Evolutionary conservation across 1,140 invertebrate genomes (phyloP).

Genomic region (Pseudomyrmex sp.): DNA sequence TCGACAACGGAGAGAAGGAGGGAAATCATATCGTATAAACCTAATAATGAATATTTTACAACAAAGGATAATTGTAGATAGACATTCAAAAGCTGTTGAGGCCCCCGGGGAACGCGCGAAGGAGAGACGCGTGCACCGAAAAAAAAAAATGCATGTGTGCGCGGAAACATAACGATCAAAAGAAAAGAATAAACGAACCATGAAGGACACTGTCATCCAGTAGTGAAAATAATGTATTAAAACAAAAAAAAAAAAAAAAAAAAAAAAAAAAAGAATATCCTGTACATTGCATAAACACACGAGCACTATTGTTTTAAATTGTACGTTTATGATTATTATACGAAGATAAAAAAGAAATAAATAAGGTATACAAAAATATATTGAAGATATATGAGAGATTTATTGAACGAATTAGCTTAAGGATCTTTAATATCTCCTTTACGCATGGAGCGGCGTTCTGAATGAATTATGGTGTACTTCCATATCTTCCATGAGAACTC

Average conservation of each 20-base stretch:
- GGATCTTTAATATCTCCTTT: conserved; percentile 75
- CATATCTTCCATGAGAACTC: conserved; percentile 72
- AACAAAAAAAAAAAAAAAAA: too few species aligned
- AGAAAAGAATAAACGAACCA: conserved; percentile 65
- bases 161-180: conserved; percentile 74
- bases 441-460: conserved; percentile 66
- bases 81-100: conserved; percentile 80
- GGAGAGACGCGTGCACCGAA: conserved; percentile 33
- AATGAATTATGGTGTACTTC: conserved; percentile 55
- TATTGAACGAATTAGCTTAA: conserved; percentile 77
- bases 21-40: conserved; percentile 85
- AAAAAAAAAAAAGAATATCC: conserved; percentile 80
- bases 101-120: conserved; percentile 41
- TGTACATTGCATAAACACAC: conserved; percentile 84
- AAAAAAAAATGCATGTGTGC: conserved; percentile 31
- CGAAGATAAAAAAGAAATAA: conserved; percentile 83
- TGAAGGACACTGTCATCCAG: conserved; percentile 81
- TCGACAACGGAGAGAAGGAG: conserved; percentile 71
- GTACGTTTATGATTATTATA: conserved; percentile 84
- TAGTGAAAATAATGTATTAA: conserved; percentile 85
- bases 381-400: conserved; percentile 82
- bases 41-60: conserved; percentile 85
- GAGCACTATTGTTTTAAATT: conserved; percentile 84
- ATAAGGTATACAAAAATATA: conserved; percentile 82
- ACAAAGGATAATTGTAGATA: conserved; percentile 82